Percentiles rank a stretch among this genome's conserved stretches.
Evolutionary conservation across 2,113 vertebrate genomes (phyloP).

Genomic region (Planiliza haematocheilus): DNA sequence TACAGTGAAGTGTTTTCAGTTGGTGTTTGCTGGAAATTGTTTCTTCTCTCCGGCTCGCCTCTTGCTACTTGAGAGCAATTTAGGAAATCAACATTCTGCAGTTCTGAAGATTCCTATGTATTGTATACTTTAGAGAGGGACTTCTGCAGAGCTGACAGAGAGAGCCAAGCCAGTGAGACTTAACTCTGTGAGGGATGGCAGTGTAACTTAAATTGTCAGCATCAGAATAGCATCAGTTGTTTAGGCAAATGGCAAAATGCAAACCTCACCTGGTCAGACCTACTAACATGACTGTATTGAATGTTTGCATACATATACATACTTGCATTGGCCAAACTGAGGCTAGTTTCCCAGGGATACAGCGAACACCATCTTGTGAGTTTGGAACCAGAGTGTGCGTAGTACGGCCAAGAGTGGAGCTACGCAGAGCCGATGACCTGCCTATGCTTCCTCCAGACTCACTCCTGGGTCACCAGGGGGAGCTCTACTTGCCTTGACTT

Average conservation of each 20-base stretch:
- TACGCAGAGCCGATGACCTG: too few relatives aligned
- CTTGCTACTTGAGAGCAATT: conserved; percentile 30
- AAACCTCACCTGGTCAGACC: not conserved
- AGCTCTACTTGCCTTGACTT: too few relatives aligned
- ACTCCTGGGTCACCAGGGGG: too few relatives aligned
- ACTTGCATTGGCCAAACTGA: too few relatives aligned
- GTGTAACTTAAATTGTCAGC: not conserved
- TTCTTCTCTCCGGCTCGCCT: conserved; percentile 44
- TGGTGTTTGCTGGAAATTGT: conserved; percentile 60
- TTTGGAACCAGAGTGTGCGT: too few relatives aligned
- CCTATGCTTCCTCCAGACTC: too few relatives aligned
- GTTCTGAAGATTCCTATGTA: conserved; percentile 22
- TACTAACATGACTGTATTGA: not conserved
- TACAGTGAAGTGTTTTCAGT: conserved; percentile 57
- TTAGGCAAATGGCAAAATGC: too few relatives aligned
- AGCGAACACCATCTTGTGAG: too few relatives aligned
- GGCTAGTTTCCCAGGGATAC: too few relatives aligned
- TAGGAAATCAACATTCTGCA: conserved; percentile 43
- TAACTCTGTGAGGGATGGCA: not conserved
- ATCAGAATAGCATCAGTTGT: not conserved
- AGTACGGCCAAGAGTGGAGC: too few relatives aligned
- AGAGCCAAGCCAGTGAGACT: not conserved
- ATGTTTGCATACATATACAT: too few relatives aligned
- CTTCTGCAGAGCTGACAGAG: conserved; percentile 29
- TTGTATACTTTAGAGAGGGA: conserved; percentile 19